phyloP scores from a whole-genome alignment of 2,797 vertebrate genomes.

The Peromyscus nudipes region DNA sequence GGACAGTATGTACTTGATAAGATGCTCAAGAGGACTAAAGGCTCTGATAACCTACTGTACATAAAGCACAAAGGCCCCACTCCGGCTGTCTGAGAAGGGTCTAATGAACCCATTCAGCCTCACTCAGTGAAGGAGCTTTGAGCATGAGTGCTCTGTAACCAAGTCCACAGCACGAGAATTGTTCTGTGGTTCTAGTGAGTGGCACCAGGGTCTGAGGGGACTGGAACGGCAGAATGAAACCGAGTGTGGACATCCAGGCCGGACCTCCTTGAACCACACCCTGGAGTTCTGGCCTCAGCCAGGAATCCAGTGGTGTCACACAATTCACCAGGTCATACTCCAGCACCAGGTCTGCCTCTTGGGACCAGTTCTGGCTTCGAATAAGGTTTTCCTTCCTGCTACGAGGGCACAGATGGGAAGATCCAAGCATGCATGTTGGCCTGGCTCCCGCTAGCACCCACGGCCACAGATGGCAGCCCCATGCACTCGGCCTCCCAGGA shows the following conservation, averaged over 20 bases:
- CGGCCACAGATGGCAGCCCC: background rate
- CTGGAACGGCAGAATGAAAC: background rate
- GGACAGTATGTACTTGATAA: background rate
- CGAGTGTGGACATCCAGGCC: background rate
- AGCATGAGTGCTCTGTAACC: background rate
- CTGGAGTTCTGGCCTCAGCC: background rate
- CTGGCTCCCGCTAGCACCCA: fast-evolving
- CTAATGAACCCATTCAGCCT: background rate
- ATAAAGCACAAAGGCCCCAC: background rate
- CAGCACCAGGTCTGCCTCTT: background rate
- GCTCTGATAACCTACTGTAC: too few species aligned
- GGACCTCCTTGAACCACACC: background rate
- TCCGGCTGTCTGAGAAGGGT: background rate
- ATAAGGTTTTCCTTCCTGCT: background rate
- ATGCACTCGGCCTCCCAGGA: fast-evolving
- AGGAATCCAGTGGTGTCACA: background rate
- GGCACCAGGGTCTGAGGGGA: background rate
- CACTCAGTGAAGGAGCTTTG: background rate
- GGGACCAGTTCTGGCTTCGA: background rate
- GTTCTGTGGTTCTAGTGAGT: background rate
- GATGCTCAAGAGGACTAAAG: background rate
- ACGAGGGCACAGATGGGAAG: background rate
- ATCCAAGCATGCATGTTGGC: fast-evolving
- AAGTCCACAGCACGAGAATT: background rate
- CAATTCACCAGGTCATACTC: background rate